phyloP scores from a whole-genome alignment of 64 coral and sea anemone species.

The Porites lutea region DNA sequence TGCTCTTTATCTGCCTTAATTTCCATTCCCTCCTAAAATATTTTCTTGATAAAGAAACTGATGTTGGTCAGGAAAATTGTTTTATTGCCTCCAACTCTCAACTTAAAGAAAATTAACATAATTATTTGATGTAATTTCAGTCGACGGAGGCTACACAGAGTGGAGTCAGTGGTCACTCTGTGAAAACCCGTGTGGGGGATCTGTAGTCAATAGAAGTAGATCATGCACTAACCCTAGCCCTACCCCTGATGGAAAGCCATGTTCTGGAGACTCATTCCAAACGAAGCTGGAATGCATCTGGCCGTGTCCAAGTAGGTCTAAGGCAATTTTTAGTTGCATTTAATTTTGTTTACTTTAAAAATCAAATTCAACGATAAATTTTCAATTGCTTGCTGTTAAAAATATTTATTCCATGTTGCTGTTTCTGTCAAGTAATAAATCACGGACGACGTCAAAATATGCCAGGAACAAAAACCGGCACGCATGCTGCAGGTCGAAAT shows the following conservation, averaged over 20 bases:
- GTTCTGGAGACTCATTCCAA: slow-evolving; percentile 60
- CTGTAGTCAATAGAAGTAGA: slow-evolving; percentile 87
- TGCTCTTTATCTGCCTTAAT: no score
- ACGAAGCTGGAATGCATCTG: slow-evolving; percentile 93
- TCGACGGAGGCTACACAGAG: slow-evolving; percentile 89
- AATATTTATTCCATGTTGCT: no score
- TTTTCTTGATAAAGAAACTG: no score
- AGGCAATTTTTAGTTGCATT: not conserved
- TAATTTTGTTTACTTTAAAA: no score
- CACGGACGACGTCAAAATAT: no score
- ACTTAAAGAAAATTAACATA: not conserved
- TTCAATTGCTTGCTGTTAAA: not conserved
- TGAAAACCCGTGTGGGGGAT: slow-evolving; percentile 94
- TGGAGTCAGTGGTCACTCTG: slow-evolving; percentile 99
- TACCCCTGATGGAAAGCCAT: slow-evolving; percentile 75
- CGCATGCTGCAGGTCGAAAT: no score
- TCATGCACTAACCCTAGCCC: slow-evolving; percentile 84
- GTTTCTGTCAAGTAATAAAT: no score
- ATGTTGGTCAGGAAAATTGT: no score
- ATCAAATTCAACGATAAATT: not conserved
- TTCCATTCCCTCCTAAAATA: no score
- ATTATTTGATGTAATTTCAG: slow-evolving; percentile 4
- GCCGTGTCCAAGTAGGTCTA: slow-evolving; percentile 92
- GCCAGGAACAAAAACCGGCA: no score
- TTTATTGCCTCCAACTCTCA: no score